Evolutionary conservation across 1,140 invertebrate genomes (phyloP).

Genomic region (Eumaeus atala): DNA sequence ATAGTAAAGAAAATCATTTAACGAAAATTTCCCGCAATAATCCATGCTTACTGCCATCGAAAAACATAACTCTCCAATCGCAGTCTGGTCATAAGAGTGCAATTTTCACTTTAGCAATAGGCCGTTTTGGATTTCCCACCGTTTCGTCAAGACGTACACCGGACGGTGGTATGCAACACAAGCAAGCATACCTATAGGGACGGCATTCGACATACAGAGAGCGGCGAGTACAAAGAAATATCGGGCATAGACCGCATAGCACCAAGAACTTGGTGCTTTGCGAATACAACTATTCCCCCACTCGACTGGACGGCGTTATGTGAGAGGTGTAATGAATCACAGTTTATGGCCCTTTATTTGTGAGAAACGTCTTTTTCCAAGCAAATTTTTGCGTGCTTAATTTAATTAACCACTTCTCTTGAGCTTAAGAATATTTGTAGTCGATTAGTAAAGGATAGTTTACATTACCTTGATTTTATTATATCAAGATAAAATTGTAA

Average conservation of each 20-base stretch:
- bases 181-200: constrained; percentile 32
- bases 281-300: constrained; percentile 58
- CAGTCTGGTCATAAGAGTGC: neutral
- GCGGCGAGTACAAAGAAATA: constrained; percentile 56
- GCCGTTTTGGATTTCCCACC: constrained; percentile 34
- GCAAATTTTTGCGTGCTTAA: too few relatives aligned
- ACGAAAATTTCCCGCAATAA: too few relatives aligned
- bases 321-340: constrained; percentile 21
- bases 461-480: too few relatives aligned
- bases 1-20: too few relatives aligned
- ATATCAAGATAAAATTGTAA: too few relatives aligned
- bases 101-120: constrained; percentile 22
- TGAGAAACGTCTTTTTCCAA: too few relatives aligned
- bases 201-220: constrained; percentile 42
- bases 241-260: constrained; percentile 54
- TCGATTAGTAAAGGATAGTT: too few relatives aligned
- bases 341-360: constrained; percentile 8
- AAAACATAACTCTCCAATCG: too few relatives aligned
- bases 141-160: constrained; percentile 31
- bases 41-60: too few relatives aligned
- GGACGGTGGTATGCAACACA: constrained; percentile 31
- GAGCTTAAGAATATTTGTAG: too few relatives aligned
- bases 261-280: constrained; percentile 45
- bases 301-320: constrained; percentile 46
- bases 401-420: too few relatives aligned